Base-by-base conservation (phyloP, 1,140 invertebrate species). In the Aphelenchoides fujianensis region DNA sequence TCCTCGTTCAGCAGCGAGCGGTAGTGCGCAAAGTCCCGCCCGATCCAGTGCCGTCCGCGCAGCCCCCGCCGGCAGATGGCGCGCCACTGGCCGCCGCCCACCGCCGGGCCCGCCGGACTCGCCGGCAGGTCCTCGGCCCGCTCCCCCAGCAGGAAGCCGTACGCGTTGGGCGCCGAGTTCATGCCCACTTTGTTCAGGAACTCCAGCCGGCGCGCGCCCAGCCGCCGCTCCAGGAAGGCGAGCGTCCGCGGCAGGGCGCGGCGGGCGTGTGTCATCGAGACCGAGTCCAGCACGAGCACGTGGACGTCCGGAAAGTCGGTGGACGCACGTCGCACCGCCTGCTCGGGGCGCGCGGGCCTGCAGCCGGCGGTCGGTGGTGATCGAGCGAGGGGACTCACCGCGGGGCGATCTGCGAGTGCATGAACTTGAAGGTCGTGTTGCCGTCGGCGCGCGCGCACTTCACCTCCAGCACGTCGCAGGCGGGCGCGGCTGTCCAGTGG, bases 1-100 rank as follows among this genome's bases (percentile, higher is more conserved):
- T n/a, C n/a, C n/a, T 61, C 57, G 36, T 61, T 61, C n/a, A 61
- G 16, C 57, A 61, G 28, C 37, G 57, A 61, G n/a, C n/a, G n/a
- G n/a, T n/a, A n/a, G 41, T 48, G 12, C 23, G 12, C 12, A 48
- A 48, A 48, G 41, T 48, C 41, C 12, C 23, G 23, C 12, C 41
- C 41, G 23, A 48, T 48, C 12, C 12, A 48, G 41, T 12, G 12
- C 23, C 23, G 12, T 12, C 23, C 23, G 23, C 23, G 12, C 41
- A 48, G 41, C 12, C 12, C 12, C 41, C 23, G 12, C 12, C 23
- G 16, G 16, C 28, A 61, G 16, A 61, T n/a, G 19, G 28, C 27
- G 28, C 2, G 27, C 28, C 19, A 61, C n/a, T 34, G n/a, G n/a
- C 57, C 57, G 16, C n/a, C 28, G 2, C 37, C 37, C 3, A n/a